Percentiles rank a stretch among this genome's conserved stretches.
Evolutionary conservation across 2,797 vertebrate genomes (phyloP).

Genomic region (Dendrocincla fuliginosa): DNA sequence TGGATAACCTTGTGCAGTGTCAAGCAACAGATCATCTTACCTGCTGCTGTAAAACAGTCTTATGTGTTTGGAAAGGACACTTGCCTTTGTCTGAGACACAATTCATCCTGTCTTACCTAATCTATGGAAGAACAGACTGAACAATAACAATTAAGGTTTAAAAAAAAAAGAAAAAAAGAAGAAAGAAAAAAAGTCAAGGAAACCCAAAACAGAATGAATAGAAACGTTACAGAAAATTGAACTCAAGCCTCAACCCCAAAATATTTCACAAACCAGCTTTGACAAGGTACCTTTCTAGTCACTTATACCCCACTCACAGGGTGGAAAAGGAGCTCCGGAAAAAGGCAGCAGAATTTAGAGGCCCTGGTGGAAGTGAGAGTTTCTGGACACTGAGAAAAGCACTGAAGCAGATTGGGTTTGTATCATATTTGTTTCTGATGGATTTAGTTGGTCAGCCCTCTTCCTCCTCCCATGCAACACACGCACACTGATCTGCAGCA

Average conservation of each 20-base stretch:
- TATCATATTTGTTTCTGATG: background rate
- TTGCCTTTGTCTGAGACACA: background rate
- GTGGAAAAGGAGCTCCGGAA: background rate
- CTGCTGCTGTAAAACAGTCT: background rate
- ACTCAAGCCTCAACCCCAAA: background rate
- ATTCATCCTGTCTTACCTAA: background rate
- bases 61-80: accelerated
- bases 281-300: background rate
- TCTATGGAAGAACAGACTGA: background rate
- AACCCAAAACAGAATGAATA: background rate
- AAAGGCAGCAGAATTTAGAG: background rate
- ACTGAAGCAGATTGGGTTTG: background rate
- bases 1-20: background rate
- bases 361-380: background rate
- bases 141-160: background rate
- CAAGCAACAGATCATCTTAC: background rate
- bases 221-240: background rate
- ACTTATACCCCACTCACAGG: background rate
- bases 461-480: background rate
- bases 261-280: background rate
- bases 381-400: background rate
- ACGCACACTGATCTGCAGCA: background rate
- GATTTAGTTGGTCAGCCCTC: background rate
- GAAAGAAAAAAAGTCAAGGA: no score
- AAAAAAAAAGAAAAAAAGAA: background rate